Conservation (phyloP, 1,140 invertebrate genomes). For the Achroia grisella region DNA sequence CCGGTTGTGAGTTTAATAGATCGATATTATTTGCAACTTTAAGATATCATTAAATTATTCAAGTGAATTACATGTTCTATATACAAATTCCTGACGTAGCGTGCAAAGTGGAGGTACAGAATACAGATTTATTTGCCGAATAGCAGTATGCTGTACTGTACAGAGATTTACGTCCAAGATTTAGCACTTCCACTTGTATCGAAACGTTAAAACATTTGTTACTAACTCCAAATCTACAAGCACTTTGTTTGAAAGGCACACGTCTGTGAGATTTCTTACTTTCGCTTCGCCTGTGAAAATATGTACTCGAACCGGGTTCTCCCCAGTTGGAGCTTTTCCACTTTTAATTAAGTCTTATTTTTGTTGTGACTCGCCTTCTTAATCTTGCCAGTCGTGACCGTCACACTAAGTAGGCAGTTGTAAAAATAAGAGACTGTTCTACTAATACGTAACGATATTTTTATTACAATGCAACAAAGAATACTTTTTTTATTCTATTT, state of each 20-base stretch:
- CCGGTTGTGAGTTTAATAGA: too few relatives aligned
- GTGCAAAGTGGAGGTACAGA: conserved; percentile 28
- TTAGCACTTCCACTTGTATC: conserved; percentile 46
- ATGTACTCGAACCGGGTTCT: conserved; percentile 16
- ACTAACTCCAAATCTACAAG: conserved; percentile 30
- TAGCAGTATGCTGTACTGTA: conserved; percentile 30
- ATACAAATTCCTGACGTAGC: conserved; percentile 19
- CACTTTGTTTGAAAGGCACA: conserved; percentile 17
- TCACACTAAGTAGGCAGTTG: conserved; percentile 1
- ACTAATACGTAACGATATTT: background rate
- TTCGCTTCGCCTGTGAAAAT: conserved; percentile 16
- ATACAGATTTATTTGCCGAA: conserved; percentile 35
- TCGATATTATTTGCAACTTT: too few relatives aligned
- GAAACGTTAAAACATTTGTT: conserved; percentile 45
- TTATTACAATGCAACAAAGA: background rate
- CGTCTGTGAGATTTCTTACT: conserved; percentile 22
- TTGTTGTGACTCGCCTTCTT: background rate
- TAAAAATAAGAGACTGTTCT: background rate
- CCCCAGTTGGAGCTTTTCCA: conserved; percentile 26
- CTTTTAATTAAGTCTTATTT: conserved; percentile 40
- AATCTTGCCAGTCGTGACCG: conserved; percentile 3
- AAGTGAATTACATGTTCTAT: conserved; percentile 18
- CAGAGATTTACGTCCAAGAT: conserved; percentile 48
- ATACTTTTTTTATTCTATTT: background rate
- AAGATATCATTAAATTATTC: conserved; percentile 27